A percentile compares a stretch with the other conserved stretches of the same genome.
Conservation (phyloP, 2,113 vertebrate species). For the Gnathonemus longibarbis region DNA sequence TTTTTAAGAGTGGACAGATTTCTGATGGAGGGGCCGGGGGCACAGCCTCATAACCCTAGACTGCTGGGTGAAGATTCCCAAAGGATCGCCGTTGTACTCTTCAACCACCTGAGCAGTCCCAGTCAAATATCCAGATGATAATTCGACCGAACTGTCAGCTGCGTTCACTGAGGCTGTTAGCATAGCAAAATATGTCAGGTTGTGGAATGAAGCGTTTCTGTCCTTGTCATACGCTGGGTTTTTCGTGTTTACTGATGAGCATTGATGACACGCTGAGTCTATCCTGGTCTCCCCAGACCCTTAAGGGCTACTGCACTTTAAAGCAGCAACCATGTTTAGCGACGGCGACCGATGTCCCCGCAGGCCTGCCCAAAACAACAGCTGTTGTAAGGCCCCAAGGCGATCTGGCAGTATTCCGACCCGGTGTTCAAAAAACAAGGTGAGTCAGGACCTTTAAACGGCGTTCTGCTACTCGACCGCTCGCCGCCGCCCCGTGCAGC, state of each 20-base stretch:
- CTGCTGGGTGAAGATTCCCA: neutral
- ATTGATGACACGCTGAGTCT: neutral
- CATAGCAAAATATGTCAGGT: neutral
- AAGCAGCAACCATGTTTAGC: neutral
- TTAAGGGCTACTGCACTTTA: neutral
- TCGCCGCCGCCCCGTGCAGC: neutral
- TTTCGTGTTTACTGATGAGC: neutral
- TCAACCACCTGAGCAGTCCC: neutral
- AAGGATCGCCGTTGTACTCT: neutral
- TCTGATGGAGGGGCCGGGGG: neutral
- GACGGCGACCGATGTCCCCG: neutral
- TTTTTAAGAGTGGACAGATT: neutral
- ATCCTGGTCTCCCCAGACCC: neutral
- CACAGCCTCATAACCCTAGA: neutral
- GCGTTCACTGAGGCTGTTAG: neutral
- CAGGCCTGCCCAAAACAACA: neutral
- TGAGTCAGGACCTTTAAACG: constrained; percentile 12
- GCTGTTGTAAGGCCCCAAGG: neutral
- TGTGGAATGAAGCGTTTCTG: neutral
- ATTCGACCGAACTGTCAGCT: neutral
- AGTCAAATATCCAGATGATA: neutral
- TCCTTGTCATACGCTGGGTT: neutral
- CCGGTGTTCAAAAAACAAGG: neutral
- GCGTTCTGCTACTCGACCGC: neutral
- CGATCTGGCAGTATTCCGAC: neutral